Conservation (phyloP, 2,113 vertebrate species). For the Melierax canorus region DNA sequence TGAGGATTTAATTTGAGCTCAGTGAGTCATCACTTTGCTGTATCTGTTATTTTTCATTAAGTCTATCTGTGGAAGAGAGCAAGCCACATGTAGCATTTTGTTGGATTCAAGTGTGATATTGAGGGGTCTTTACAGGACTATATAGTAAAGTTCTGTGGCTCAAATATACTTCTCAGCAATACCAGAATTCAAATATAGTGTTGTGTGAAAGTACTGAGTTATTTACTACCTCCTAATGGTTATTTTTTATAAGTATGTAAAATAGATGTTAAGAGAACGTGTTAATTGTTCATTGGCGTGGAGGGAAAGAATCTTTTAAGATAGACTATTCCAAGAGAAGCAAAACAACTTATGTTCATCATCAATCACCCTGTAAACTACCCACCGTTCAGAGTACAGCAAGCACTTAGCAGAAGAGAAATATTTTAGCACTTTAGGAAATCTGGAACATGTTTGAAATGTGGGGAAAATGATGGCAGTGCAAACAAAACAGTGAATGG, state of each 20-base stretch:
- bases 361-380: constrained; percentile 2
- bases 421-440: neutral
- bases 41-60: neutral
- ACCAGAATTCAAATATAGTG: neutral
- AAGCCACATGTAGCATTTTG: neutral
- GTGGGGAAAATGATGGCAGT: neutral
- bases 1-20: neutral
- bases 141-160: neutral
- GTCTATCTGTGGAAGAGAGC: neutral
- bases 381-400: neutral
- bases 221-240: neutral
- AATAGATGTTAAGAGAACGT: neutral
- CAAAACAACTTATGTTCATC: neutral
- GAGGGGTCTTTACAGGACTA: neutral
- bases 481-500: neutral
- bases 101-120: neutral
- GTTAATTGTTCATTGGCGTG: neutral
- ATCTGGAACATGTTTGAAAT: neutral
- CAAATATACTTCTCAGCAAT: neutral
- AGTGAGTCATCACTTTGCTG: neutral
- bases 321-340: neutral
- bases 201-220: neutral
- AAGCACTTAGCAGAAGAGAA: neutral
- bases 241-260: neutral
- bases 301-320: neutral